A percentile compares a stretch with the other conserved stretches of the same genome.
Evolutionary conservation across 2,797 vertebrate genomes (phyloP).

Genomic region (Apogon talboti): DNA sequence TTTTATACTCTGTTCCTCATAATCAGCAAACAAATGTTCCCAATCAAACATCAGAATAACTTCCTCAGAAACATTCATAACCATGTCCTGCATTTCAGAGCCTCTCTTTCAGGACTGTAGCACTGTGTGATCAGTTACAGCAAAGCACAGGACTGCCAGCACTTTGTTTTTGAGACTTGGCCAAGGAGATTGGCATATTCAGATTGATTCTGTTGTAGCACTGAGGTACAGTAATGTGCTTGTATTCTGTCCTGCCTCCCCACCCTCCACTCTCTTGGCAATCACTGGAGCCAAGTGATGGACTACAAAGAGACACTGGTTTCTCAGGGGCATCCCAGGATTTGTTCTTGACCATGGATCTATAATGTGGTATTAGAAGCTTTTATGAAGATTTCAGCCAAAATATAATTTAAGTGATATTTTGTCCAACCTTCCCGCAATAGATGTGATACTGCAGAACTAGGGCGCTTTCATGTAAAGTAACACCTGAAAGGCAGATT

Average conservation of each 20-base stretch:
- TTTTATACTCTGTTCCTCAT: neutral
- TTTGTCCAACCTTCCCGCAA: conserved; percentile 2
- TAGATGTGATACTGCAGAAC: too few species aligned
- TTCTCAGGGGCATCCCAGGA: conserved; percentile 41
- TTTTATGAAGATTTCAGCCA: conserved; percentile 17
- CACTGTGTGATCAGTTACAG: conserved; percentile 18
- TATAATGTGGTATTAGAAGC: conserved; percentile 31
- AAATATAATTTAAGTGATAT: neutral
- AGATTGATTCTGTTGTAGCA: conserved; percentile 70
- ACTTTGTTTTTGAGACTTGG: conserved; percentile 56
- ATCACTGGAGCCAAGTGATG: conserved; percentile 57
- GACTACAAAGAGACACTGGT: conserved; percentile 41
- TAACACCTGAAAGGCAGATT: neutral
- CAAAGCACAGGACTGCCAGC: conserved; percentile 39
- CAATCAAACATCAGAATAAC: conserved; percentile 25
- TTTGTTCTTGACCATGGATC: conserved; percentile 22
- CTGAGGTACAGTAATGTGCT: conserved; percentile 65
- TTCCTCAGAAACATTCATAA: neutral
- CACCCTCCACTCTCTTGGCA: conserved; percentile 43
- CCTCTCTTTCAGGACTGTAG: conserved; percentile 10
- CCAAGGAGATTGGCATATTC: conserved; percentile 48
- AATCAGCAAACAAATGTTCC: conserved; percentile 13
- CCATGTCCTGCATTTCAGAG: conserved; percentile 19
- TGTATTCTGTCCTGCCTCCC: conserved; percentile 37
- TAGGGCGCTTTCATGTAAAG: too few species aligned